Conservation (phyloP, 2,797 vertebrate genomes). For the Cossypha dichroa region DNA sequence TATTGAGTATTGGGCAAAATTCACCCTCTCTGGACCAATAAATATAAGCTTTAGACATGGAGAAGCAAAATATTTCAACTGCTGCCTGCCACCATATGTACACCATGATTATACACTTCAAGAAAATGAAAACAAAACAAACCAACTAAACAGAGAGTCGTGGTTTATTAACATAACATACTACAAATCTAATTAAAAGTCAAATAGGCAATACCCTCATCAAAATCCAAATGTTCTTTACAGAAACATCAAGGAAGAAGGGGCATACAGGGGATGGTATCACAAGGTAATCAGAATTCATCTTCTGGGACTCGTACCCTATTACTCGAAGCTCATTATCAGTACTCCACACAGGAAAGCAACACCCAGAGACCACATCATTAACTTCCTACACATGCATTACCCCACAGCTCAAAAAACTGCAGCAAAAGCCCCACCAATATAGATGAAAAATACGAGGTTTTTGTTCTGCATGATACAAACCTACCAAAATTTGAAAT, state of each 20-base stretch:
- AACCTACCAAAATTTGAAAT: background rate
- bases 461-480: background rate
- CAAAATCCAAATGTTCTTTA: slow-evolving; percentile 79
- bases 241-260: slow-evolving; percentile 79
- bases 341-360: slow-evolving; percentile 79
- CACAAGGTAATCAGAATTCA: slow-evolving; percentile 89
- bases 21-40: background rate
- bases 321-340: slow-evolving; percentile 91
- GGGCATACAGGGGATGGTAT: slow-evolving; percentile 70
- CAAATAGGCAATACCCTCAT: slow-evolving; percentile 75
- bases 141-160: background rate
- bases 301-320: slow-evolving; percentile 86
- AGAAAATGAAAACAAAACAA: slow-evolving; percentile 9
- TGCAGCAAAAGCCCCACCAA: slow-evolving; percentile 43
- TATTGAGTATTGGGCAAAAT: slow-evolving; percentile 30
- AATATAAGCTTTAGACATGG: background rate
- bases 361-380: slow-evolving; percentile 89
- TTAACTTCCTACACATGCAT: slow-evolving; percentile 82
- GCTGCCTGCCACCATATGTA: background rate
- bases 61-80: background rate
- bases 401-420: slow-evolving; percentile 79
- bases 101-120: background rate
- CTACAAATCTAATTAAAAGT: slow-evolving; percentile 80
- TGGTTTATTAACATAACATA: slow-evolving; percentile 67
- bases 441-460: background rate